Base-by-base conservation (phyloP, 1,140 invertebrate species). In the Alviniconcha marisindica region DNA sequence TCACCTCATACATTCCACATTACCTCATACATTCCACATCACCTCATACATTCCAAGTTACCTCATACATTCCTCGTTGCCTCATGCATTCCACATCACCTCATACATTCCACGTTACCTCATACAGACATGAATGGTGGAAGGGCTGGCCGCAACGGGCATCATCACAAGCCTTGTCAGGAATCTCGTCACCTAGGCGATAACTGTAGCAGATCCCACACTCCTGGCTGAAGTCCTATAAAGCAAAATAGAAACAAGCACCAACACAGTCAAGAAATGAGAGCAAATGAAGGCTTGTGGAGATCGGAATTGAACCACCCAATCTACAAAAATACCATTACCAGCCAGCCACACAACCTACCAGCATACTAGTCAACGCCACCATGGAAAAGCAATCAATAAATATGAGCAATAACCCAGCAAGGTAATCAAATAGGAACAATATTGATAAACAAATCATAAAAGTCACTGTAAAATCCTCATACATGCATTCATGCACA, bases 141-240 rank as follows among this genome's bases (percentile, higher is more conserved):
- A 92, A 93, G 2, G 91, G 85, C 60, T 93, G 92, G 14, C 88
- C 88, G 87, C 93, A 93, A 28, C 89, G 83, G 18, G 86, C 24
- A 79, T 92, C 89, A 80, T 92, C 91, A 89, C 93, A 93, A 1
- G 84, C 88, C 81, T 91, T 89, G 76, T 92, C 88, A 1, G 93
- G 93, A 78, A 92, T 87, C 36, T 90, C 88, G 73, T 85, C 84
- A 0, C 88, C 90, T 28, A 93, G 87, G 14, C 89, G 85, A 81
- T 93, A 93, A 24, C 91, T 83, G 87, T 93, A 93, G 84, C 93
- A 93, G 66, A 93, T 93, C 14, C 91, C 92, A 91, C 93, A 93
- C 73, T 93, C 92, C 38, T 90, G 85, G 84, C 88, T 91, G 74
- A 92, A 92, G n/a, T 83, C 83, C 83, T 83, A 44, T 28, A 42